Evolutionary conservation across 2,888 invertebrate genomes (phyloP).

Genomic region (Dicyrtoma fusca): DNA sequence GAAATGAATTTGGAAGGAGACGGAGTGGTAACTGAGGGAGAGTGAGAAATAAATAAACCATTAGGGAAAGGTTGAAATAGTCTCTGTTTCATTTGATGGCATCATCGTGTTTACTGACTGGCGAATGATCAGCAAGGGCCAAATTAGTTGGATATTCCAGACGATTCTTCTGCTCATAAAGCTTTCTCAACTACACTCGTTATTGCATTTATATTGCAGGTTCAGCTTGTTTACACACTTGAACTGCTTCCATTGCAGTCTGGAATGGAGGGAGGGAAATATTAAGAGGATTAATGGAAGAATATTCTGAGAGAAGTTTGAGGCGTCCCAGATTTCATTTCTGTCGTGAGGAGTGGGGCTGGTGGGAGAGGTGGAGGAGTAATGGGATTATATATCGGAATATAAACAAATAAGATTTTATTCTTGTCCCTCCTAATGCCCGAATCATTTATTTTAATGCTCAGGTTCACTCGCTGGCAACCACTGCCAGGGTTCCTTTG

Average conservation of each 20-base stretch:
- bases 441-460: too few species aligned
- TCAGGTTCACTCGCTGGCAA: too few species aligned
- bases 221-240: conserved; percentile 12
- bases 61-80: conserved; percentile 31
- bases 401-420: too few species aligned
- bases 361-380: too few species aligned
- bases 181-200: conserved; percentile 32
- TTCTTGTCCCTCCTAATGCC: too few species aligned
- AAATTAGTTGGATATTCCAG: conserved; percentile 20
- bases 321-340: not conserved
- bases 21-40: too few species aligned
- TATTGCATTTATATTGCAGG: conserved; percentile 32
- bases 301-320: not conserved
- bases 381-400: too few species aligned
- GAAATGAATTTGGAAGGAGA: too few species aligned
- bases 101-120: conserved; percentile 12
- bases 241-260: conserved; percentile 11
- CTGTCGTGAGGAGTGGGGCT: not conserved
- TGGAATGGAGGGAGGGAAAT: not conserved
- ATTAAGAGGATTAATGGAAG: conserved; percentile 1
- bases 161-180: conserved; percentile 15
- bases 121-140: conserved; percentile 29
- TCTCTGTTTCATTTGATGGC: conserved; percentile 1
- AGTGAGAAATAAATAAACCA: conserved; percentile 26
- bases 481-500: too few species aligned